Percentiles rank a stretch among this genome's conserved stretches.
Conservation (phyloP, 2,797 vertebrate species). For the Phataginus tricuspis region DNA sequence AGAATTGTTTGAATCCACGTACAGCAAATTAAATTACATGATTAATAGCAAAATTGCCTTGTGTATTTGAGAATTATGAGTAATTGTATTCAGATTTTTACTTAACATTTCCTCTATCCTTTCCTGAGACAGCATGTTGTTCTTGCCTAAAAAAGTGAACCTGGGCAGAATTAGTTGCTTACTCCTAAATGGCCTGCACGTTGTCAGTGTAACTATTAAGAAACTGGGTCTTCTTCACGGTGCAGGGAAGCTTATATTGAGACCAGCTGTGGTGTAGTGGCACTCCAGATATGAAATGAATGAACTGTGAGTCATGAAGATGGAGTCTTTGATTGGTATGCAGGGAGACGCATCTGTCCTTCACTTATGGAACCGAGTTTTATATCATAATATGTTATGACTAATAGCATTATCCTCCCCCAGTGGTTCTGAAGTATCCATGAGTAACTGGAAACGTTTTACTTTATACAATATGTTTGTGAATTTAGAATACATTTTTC, state of each 20-base stretch:
- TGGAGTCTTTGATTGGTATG: neutral
- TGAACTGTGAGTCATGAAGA: slow-evolving; percentile 33
- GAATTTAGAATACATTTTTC: slow-evolving; percentile 52
- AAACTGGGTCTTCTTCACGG: slow-evolving; percentile 27
- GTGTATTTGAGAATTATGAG: neutral
- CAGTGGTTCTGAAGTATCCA: neutral
- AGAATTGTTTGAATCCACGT: slow-evolving; percentile 35
- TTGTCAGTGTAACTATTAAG: slow-evolving; percentile 65
- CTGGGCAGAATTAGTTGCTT: slow-evolving; percentile 21
- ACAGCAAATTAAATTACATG: neutral
- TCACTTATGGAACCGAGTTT: slow-evolving; percentile 39
- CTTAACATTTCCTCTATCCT: neutral
- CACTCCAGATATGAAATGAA: slow-evolving; percentile 24
- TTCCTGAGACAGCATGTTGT: neutral
- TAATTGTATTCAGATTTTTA: neutral
- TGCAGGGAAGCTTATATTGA: slow-evolving; percentile 1
- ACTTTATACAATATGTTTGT: neutral
- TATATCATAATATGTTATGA: slow-evolving; percentile 26
- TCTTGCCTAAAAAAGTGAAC: neutral
- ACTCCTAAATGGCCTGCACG: slow-evolving; percentile 45
- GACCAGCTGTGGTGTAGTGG: slow-evolving; percentile 33
- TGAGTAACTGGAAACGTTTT: slow-evolving; percentile 8
- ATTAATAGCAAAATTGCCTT: slow-evolving; percentile 20
- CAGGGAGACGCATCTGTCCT: neutral
- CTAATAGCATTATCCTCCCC: neutral